phyloP scores from a whole-genome alignment of 2,888 invertebrate genomes.

The Rhopalosiphum nymphaeae region DNA sequence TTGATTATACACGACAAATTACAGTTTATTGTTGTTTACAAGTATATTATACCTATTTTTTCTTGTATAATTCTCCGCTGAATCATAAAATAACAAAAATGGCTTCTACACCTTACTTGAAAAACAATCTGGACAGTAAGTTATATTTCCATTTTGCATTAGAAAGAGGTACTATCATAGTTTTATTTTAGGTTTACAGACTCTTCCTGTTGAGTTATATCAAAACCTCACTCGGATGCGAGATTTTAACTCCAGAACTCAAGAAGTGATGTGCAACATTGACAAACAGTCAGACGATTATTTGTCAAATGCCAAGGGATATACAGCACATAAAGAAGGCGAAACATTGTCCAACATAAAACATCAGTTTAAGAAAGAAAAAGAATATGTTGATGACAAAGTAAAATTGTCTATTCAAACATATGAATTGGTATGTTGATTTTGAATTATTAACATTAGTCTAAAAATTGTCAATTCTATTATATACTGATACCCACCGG shows the following conservation, averaged over 20 bases:
- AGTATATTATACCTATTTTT: no score
- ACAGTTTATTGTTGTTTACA: no score
- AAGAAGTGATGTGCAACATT: slow-evolving; percentile 91
- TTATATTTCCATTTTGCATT: slow-evolving; percentile 67
- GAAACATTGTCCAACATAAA: slow-evolving; percentile 88
- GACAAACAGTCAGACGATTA: slow-evolving; percentile 88
- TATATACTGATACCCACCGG: no score
- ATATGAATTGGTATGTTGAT: slow-evolving; percentile 82
- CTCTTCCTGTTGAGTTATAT: slow-evolving; percentile 93
- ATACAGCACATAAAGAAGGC: slow-evolving; percentile 83
- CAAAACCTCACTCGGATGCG: slow-evolving; percentile 96
- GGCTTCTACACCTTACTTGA: no score
- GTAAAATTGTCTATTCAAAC: slow-evolving; percentile 98
- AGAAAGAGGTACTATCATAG: neutral
- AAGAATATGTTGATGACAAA: slow-evolving; percentile 97
- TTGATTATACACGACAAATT: no score
- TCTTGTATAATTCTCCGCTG: no score
- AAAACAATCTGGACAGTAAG: no score
- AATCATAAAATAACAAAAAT: no score
- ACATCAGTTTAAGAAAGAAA: slow-evolving; percentile 91
- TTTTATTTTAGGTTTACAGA: slow-evolving; percentile 82
- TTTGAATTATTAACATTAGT: neutral
- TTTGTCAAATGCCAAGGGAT: slow-evolving; percentile 80
- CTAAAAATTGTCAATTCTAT: no score
- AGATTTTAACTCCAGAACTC: no score